Base-by-base conservation (phyloP, 2,888 invertebrate species). In the Eilema depressum region DNA sequence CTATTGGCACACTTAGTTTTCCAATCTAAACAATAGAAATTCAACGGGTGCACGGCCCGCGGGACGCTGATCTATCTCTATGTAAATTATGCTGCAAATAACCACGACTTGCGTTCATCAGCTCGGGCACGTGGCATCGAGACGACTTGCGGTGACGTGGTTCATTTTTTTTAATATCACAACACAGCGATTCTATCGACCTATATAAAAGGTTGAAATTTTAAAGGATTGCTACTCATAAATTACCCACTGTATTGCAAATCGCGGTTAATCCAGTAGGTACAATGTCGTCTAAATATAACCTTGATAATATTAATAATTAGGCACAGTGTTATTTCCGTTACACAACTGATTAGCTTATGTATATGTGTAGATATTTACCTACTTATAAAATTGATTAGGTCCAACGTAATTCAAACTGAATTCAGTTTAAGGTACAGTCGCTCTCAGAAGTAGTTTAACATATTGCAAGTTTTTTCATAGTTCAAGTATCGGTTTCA, bases 11-110 rank as follows among this genome's bases (percentile, higher is more conserved):
- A 92, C 93, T 94, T 94, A 93, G 94, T 95, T 95, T 95, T 95
- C 95, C 95, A 95, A 95, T 95, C 92, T 94, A 94, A 94, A 95
- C 94, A 95, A 95, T 95, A 95, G 94, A 94, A 95, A 95, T 95
- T 95, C 95, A 93, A 88, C 94, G 93, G 95, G 93, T 94, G 94
- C 94, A 83, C 90, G 89, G 77, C 95, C 92, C 95, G 80, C 82
- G 95, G 95, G 95, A 94, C 89, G 77, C 86, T 89, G 91, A 92
- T 94, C 93, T 91, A 95, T 95, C 91, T 95, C 94, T 95, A 95
- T 95, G 95, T 94, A 95, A 95, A 95, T 95, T 93, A 94, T 93
- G 89, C 92, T 83, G 92, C 92, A 92, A 94, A 95, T 94, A 93
- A 93, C 90, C 85, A 85, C 81, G 92, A 91, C 93, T 94, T 92